Evolutionary conservation across 2,797 vertebrate species (phyloP).

Genomic region (Triplophysa bombifrons): DNA sequence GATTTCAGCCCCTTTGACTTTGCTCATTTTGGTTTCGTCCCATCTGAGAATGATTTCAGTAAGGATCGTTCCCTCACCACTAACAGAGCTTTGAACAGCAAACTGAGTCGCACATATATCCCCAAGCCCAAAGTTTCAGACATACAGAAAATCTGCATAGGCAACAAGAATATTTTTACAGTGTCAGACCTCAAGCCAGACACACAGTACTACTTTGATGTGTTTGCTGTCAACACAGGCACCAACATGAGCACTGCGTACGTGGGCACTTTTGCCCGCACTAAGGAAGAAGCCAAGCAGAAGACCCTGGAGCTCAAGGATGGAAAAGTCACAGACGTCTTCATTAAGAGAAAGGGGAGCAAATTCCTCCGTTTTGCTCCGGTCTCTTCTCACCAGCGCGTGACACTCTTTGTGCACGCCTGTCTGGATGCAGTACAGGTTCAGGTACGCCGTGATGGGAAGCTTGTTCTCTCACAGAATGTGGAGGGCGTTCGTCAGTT

Average conservation of each 20-base stretch:
- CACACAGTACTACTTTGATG: constrained; percentile 97
- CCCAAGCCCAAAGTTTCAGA: constrained; percentile 80
- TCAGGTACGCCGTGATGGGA: constrained; percentile 92
- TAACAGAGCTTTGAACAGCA: constrained; percentile 70
- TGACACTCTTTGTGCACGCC: constrained; percentile 89
- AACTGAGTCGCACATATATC: constrained; percentile 77
- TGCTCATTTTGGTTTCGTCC: constrained; percentile 90
- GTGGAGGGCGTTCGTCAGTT: constrained; percentile 93
- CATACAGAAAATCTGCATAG: constrained; percentile 90
- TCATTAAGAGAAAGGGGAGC: constrained; percentile 90
- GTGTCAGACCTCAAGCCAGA: constrained; percentile 93
- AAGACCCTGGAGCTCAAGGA: constrained; percentile 94
- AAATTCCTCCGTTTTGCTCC: constrained; percentile 93
- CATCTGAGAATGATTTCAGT: constrained; percentile 78
- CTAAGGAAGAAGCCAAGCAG: constrained; percentile 92
- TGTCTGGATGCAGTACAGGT: constrained; percentile 91
- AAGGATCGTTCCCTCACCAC: constrained; percentile 79
- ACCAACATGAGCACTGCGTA: constrained; percentile 95
- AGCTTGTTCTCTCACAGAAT: constrained; percentile 88
- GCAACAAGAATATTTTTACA: constrained; percentile 95
- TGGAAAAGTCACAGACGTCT: constrained; percentile 89
- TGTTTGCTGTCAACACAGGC: constrained; percentile 88
- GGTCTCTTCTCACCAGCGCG: constrained; percentile 92
- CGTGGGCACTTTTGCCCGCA: constrained; percentile 94
- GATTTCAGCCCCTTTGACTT: constrained; percentile 98